Conservation (phyloP, 1,140 invertebrate species). For the Arion vulgaris region DNA sequence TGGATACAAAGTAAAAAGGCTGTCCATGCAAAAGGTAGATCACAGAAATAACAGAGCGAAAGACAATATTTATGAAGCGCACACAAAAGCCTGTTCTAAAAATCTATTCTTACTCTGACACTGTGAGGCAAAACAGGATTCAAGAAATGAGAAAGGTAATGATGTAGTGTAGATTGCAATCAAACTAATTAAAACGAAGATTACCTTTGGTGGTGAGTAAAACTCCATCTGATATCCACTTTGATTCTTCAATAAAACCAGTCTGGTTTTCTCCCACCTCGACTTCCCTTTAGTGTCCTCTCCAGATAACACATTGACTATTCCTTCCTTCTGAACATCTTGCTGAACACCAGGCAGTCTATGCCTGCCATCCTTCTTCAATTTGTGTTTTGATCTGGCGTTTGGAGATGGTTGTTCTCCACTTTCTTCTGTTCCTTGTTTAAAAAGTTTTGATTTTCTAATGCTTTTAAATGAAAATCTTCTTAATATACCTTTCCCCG, state of each 20-base stretch:
- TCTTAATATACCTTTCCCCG: constrained; percentile 84
- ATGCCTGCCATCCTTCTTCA: constrained; percentile 83
- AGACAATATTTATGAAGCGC: too few species aligned
- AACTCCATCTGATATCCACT: constrained; percentile 96
- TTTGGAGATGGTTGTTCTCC: constrained; percentile 57
- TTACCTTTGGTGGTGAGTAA: constrained; percentile 92
- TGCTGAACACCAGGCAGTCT: constrained; percentile 41
- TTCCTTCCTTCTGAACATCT: constrained; percentile 92
- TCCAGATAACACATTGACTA: constrained; percentile 86
- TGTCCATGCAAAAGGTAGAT: too few species aligned
- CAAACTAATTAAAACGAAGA: too few species aligned
- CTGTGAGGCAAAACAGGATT: too few species aligned
- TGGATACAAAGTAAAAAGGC: too few species aligned
- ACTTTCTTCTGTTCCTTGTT: constrained; percentile 91
- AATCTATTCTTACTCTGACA: too few species aligned
- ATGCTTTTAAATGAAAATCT: constrained; percentile 83
- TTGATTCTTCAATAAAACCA: constrained; percentile 90
- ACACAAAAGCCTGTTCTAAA: too few species aligned
- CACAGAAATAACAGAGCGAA: too few species aligned
- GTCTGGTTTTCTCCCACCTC: constrained; percentile 94
- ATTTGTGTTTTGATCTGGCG: constrained; percentile 49
- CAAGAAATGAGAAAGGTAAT: too few species aligned
- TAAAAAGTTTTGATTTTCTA: constrained; percentile 87
- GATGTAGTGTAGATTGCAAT: too few species aligned
- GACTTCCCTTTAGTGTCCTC: constrained; percentile 89